These are phyloP conservation scores for Ecdyonurus torrentis DNA, from an alignment of 2,888 invertebrate species.

Conservation along the genomic window DNA sequence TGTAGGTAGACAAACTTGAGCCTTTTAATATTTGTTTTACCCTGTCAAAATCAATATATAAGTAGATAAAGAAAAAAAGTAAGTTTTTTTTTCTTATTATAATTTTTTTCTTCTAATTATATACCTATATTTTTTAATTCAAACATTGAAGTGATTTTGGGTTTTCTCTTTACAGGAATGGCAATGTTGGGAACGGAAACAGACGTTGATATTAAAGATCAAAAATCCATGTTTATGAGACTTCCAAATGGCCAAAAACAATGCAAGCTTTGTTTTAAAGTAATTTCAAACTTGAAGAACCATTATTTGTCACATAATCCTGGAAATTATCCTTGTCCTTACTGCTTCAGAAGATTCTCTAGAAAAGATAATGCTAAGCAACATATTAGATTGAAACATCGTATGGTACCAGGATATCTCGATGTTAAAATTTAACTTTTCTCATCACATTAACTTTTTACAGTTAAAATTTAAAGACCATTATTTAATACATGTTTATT, in stretches of 20 bases:
- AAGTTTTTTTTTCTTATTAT: too few relatives aligned
- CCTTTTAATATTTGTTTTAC: too few relatives aligned
- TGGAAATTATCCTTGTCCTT: conserved; percentile 22
- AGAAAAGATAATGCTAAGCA: conserved; percentile 22
- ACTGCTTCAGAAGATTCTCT: conserved; percentile 22
- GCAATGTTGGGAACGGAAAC: neutral
- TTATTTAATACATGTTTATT: too few relatives aligned
- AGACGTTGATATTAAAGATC: neutral
- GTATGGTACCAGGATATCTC: conserved; percentile 1
- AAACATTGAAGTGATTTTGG: too few relatives aligned
- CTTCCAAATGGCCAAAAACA: conserved; percentile 16
- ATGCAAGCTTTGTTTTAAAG: conserved; percentile 24
- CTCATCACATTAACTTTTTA: too few relatives aligned
- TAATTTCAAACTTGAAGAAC: conserved; percentile 23
- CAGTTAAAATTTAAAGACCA: too few relatives aligned
- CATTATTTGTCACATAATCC: conserved; percentile 23
- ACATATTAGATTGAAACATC: conserved; percentile 22
- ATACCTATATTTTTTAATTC: too few relatives aligned
- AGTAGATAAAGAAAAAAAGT: too few relatives aligned
- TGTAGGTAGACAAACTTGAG: too few relatives aligned
- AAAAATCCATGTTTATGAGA: conserved; percentile 12
- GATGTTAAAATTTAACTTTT: neutral
- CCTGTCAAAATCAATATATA: too few relatives aligned
- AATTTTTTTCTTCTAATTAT: too few relatives aligned
- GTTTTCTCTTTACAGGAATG: neutral